Evolutionary conservation across 1,140 invertebrate genomes (phyloP), one percentile per base, ranked within the genome.

Genomic region (Eufriesea mexicana): DNA sequence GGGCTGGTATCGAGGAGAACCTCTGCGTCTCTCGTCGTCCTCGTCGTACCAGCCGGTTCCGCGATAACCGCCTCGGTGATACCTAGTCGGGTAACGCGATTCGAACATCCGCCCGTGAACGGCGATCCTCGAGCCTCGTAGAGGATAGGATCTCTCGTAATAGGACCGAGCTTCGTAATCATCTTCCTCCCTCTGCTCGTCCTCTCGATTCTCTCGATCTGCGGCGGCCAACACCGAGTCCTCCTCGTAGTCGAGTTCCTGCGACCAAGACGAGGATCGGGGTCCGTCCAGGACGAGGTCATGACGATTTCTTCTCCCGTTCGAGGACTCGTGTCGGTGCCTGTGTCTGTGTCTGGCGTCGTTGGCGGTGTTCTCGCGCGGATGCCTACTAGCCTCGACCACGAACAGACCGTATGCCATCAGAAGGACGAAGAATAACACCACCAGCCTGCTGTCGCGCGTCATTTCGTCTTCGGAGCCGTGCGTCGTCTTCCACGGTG

Each of bases 321-420:
- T 16, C 51, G 84, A 76, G 72, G 92, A 90, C 42, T 89, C 87
- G 84, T 93, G 92, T 35, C 92, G 85, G 57, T 92, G 92, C n/a
- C 91, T 87, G 28, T 88, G 86, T 57, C 83, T 64, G 55, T 76
- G 86, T 45, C 74, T 74, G 66, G 86, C 45, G 73, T 78, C 76
- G 45, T 45, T 59, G 2, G 59, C 28, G 23, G 55, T 20, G 57
- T 90, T 89, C 23, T 85, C 86, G 73, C 59, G 81, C 16, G 74
- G 35, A 45, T 78, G 89, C 35, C 84, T 83, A 86, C 78, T 89
- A 20, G 78, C 82, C 25, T 79, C 76, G 62, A 61, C 84, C 71
- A 73, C 86, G 55, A 84, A 49, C 23, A 90, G 61, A 55, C 86
- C 84, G 74, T 84, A 86, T 5, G 89, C 79, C 84, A 89, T 86